Percentiles rank a stretch among this genome's conserved stretches.
Evolutionary conservation across 1,140 invertebrate species (phyloP).

Genomic region (Pogonognathellus flavescens): DNA sequence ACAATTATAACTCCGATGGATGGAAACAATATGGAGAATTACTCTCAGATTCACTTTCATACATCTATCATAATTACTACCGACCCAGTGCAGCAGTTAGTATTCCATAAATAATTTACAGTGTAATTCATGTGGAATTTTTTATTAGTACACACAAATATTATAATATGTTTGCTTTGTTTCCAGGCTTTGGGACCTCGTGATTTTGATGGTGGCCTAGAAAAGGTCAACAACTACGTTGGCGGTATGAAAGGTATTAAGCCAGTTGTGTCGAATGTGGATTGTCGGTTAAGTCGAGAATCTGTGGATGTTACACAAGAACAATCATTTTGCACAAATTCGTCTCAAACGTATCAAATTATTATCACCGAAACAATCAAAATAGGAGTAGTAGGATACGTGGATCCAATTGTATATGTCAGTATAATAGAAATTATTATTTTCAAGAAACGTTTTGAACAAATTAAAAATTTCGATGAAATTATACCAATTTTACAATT

Average conservation of each 20-base stretch:
- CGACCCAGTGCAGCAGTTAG: slow-evolving; percentile 14
- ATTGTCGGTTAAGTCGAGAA: neutral
- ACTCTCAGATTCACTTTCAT: neutral
- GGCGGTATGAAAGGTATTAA: neutral
- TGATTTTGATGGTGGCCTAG: slow-evolving; percentile 24
- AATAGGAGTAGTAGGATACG: slow-evolving; percentile 29
- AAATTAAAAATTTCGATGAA: no score
- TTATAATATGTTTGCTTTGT: neutral
- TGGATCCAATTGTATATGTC: slow-evolving; percentile 18
- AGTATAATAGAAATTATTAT: neutral
- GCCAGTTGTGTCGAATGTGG: slow-evolving; percentile 8
- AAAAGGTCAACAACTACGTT: neutral
- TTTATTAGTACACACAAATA: neutral
- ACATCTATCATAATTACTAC: neutral
- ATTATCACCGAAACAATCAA: neutral
- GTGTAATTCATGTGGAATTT: no score
- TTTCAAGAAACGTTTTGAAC: no score
- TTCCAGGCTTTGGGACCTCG: slow-evolving; percentile 10
- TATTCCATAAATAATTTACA: neutral
- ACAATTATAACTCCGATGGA: neutral
- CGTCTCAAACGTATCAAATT: neutral
- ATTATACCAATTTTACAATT: no score
- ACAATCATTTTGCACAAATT: neutral
- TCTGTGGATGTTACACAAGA: neutral
- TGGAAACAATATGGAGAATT: neutral